Conservation (phyloP, 2,888 invertebrate genomes). For the Apodemia zela region DNA sequence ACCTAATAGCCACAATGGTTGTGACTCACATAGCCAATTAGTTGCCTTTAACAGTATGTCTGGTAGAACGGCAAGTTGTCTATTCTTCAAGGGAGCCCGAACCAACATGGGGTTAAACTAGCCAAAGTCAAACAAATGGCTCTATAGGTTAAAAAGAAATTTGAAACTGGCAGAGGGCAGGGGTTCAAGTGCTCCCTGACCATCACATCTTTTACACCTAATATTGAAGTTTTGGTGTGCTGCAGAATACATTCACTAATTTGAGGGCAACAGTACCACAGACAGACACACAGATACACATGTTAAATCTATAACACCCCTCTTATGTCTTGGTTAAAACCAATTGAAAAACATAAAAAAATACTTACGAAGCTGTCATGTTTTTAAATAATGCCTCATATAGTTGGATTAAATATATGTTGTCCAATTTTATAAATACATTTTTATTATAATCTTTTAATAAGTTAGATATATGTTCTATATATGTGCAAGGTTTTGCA, state of each 20-base stretch:
- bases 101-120: too few species aligned
- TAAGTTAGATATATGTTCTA: constrained; percentile 83
- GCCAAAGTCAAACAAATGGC: too few species aligned
- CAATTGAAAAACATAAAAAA: not conserved
- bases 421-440: constrained; percentile 59
- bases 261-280: not conserved
- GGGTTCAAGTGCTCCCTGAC: too few species aligned
- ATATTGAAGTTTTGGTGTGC: too few species aligned
- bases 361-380: constrained; percentile 80
- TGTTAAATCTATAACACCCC: not conserved
- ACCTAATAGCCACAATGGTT: too few species aligned
- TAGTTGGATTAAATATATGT: constrained; percentile 51
- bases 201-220: too few species aligned
- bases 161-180: too few species aligned
- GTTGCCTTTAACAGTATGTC: too few species aligned
- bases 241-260: not conserved
- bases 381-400: constrained; percentile 66
- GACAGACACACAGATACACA: not conserved
- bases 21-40: too few species aligned
- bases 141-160: too few species aligned
- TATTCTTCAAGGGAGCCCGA: too few species aligned
- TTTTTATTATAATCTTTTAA: constrained; percentile 80
- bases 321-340: not conserved
- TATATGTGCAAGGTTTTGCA: constrained; percentile 88
- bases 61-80: too few species aligned